A percentile compares a stretch with the other conserved stretches of the same genome.
These are phyloP conservation scores for Ataeniobius toweri DNA, from an alignment of 2,797 vertebrate species.

Conservation along the genomic window DNA sequence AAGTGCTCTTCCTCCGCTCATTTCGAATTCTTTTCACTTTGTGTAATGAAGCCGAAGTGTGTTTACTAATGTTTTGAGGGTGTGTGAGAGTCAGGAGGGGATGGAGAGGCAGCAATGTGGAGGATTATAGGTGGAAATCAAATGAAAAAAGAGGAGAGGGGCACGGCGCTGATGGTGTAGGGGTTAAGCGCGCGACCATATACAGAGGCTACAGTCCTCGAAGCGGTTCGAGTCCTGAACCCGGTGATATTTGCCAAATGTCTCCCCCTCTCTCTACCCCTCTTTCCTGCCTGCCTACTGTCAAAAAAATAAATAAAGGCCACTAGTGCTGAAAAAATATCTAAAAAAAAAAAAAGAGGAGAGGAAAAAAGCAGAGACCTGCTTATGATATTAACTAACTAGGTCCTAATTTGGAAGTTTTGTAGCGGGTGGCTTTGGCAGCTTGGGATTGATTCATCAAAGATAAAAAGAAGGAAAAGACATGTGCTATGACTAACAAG, in stretches of 20 bases:
- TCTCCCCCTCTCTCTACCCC: too few species aligned
- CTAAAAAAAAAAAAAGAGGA: conserved; percentile 9
- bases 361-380: conserved; percentile 20
- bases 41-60: conserved; percentile 56
- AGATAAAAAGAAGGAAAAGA: conserved; percentile 39
- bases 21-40: conserved; percentile 53
- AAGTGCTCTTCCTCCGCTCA: conserved; percentile 55
- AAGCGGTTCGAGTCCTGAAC: too few species aligned
- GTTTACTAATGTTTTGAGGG: conserved; percentile 29
- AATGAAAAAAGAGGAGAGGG: conserved; percentile 21
- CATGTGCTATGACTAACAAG: conserved; percentile 63
- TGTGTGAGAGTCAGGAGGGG: conserved; percentile 29
- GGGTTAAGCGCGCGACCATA: too few species aligned
- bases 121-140: conserved; percentile 34
- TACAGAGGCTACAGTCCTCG: too few species aligned
- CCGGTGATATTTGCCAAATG: too few species aligned
- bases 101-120: conserved; percentile 31
- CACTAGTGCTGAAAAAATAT: too few species aligned
- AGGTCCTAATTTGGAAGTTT: conserved; percentile 51
- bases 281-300: too few species aligned
- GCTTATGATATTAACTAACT: conserved; percentile 38
- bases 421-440: conserved; percentile 36
- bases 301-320: too few species aligned
- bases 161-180: too few species aligned
- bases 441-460: conserved; percentile 54